Evolutionary conservation across 2,797 vertebrate species (phyloP).

Genomic region (Molossus alvarezi): DNA sequence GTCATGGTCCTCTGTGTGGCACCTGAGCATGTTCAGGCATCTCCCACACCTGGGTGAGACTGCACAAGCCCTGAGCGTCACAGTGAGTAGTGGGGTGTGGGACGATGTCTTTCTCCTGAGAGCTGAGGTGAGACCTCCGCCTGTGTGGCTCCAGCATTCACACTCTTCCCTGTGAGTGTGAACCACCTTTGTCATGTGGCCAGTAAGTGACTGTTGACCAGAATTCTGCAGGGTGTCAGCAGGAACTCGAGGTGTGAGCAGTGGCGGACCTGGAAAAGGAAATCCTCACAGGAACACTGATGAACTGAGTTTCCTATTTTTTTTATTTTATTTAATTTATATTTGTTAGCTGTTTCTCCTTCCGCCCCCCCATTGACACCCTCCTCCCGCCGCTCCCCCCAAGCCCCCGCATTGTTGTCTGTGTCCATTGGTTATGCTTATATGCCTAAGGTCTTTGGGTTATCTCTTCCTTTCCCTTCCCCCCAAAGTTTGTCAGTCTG

Average conservation of each 20-base stretch:
- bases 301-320: rapidly evolving
- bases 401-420: no score
- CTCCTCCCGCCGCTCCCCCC: no score
- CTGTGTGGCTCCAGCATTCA: rapidly evolving
- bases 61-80: rapidly evolving
- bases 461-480: no score
- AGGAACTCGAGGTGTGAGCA: rapidly evolving
- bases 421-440: no score
- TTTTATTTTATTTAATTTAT: no score
- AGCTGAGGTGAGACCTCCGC: neutral
- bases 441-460: no score
- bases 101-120: neutral
- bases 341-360: no score
- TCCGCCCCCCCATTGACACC: no score
- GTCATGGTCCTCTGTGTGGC: rapidly evolving
- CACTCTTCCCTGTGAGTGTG: no score
- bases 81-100: no score
- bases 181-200: neutral
- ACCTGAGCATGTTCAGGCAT: rapidly evolving
- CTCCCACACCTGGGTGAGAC: rapidly evolving
- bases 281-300: rapidly evolving
- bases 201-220: neutral
- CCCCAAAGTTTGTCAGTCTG: no score
- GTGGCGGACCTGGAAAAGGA: neutral
- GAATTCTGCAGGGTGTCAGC: rapidly evolving